Base-by-base conservation (phyloP, 1,140 invertebrate species). In the Heliconius hewitsoni region DNA sequence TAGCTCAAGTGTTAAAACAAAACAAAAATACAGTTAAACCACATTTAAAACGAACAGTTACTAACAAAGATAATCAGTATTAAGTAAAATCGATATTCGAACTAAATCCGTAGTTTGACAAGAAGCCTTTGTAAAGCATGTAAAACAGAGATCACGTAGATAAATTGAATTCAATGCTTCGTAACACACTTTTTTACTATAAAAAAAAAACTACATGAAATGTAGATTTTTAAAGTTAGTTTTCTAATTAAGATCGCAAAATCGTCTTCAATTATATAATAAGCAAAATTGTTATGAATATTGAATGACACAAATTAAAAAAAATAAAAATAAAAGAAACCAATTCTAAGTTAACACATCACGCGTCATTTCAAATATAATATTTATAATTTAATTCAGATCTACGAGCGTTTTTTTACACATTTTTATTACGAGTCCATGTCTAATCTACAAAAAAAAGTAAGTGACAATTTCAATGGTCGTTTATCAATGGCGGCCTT, bases 401-500 rank as follows among this genome's bases (percentile, higher is more conserved):
- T 37, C 27, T 60, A 46, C 13, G 3, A 46, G 13, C n/a, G 55
- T 60, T 30, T 66, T 37, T 66, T 66, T 66, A 66, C 27, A 66
- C 60, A 30, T 66, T 66, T 66, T 3, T 30, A 30, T 30, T 66
- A 16, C 23, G n/a, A 27, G 60, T 66, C 27, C 11, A 66, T 13
- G 27, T 27, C n/a, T 30, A 27, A 30, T 66, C 23, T 27, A 27
- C 5, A 30, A 66, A 66, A 60, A 66, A 66, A 66, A 23, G 9
- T 66, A 72, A 39, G 71, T 72, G 34, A n/a, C 71, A 72, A 0
- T 72, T 42, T 52, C 72, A 73, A 50, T 73, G 66, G 46, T 84
- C 76, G 84, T 83, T 82, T 86, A 57, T 84, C 85, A 86, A 86
- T 86, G 77, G 82, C 78, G 82, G 76, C 84, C 89, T 91, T 89